Percentiles rank a stretch among this genome's conserved stretches.
Conservation (phyloP, 2,888 invertebrate genomes). For the Mellilla xanthometata region DNA sequence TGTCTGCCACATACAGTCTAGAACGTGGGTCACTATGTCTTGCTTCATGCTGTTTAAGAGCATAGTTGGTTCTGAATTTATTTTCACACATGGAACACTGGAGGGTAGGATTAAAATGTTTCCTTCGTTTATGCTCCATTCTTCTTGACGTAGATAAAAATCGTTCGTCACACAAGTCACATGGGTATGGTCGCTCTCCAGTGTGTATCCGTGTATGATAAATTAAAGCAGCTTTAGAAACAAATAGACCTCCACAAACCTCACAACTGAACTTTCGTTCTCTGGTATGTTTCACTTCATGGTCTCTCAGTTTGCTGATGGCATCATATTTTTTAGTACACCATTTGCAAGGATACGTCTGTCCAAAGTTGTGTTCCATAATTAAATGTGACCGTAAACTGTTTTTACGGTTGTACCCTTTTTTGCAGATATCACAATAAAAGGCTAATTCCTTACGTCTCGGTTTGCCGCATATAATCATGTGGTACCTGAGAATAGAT, state of each 20-base stretch:
- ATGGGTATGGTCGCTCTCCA: conserved; percentile 64
- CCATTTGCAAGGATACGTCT: conserved; percentile 57
- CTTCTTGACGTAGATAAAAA: conserved; percentile 65
- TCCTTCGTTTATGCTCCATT: conserved; percentile 59
- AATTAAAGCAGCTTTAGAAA: conserved; percentile 58
- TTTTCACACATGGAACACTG: conserved; percentile 58
- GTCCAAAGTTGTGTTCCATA: conserved; percentile 60
- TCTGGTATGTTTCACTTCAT: conserved; percentile 66
- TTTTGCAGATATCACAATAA: conserved; percentile 61
- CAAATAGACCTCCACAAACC: conserved; percentile 62
- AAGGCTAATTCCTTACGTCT: conserved; percentile 32
- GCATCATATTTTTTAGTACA: conserved; percentile 66
- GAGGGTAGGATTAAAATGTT: conserved; percentile 59
- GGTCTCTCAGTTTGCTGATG: conserved; percentile 55
- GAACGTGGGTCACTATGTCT: conserved; percentile 65
- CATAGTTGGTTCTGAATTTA: conserved; percentile 53
- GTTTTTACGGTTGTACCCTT: conserved; percentile 57
- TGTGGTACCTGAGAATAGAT: conserved; percentile 51
- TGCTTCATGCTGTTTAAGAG: conserved; percentile 53
- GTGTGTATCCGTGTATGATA: conserved; percentile 68
- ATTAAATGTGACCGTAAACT: conserved; percentile 58
- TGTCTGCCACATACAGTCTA: conserved; percentile 51
- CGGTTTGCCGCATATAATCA: conserved; percentile 55
- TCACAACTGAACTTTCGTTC: conserved; percentile 63
- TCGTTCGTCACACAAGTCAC: conserved; percentile 62